Base-by-base conservation (phyloP, 2,797 vertebrate species). In the Morelia viridis region DNA sequence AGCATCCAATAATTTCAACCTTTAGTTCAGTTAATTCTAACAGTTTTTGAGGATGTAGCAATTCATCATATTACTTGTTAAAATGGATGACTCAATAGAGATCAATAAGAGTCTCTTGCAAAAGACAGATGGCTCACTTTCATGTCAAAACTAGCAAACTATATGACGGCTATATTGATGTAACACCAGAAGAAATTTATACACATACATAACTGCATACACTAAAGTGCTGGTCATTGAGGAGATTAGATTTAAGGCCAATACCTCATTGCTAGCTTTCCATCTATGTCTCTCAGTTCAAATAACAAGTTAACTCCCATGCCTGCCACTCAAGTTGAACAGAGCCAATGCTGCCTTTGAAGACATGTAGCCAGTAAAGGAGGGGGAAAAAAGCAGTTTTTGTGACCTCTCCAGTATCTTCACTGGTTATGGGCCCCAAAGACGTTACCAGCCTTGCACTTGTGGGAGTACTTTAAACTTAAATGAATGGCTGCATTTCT, bases 11-110 rank as follows among this genome's bases (percentile, higher is more conserved):
- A n/a, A 80, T 53, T 60, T 58, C 24, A 41, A 1, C 5, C 56
- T 91, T 88, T 83, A 91, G 87, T 22, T 64, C 26, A 68, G 26
- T 41, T 84, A 84, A 89, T 92, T 64, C 60, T 50, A n/a, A 68
- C 24, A 17, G 5, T 46, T 24, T 57, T 46, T 26, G 68, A n/a
- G 28, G 50, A 71, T 71, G 28, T 22, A 53, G 68, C 68, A 89
- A 50, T 56, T 13, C 35, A 53, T 13, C 57, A 15, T 53, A 61
- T 83, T 56, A 35, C 65, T 76, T 22, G 10, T 85, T 91, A 85
- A 50, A 57, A 91, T 46, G 4, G 15, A 71, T 57, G 13, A 17
- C n/a, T 10, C 17, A 86, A 22, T 56, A 53, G 28, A 19, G 76
- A 17, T 84, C 60, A 57, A 86, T 83, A 76, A 85, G 22, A 58